Base-by-base conservation (phyloP, 2,888 invertebrate species). In the Callosobruchus maculatus region DNA sequence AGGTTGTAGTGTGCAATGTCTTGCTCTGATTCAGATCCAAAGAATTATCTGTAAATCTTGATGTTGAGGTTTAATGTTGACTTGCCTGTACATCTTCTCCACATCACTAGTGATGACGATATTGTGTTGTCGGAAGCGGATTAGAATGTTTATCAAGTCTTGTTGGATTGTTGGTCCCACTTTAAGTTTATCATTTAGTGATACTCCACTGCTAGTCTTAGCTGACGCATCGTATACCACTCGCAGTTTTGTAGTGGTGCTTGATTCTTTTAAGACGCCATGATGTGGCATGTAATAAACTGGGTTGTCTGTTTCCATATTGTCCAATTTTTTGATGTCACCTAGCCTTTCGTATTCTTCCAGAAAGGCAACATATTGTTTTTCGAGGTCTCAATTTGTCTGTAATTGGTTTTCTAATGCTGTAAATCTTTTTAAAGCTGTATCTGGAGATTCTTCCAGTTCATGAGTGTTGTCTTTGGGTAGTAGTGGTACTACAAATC, bases 281-380 rank as follows among this genome's bases (percentile, higher is more conserved):
- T 80, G 80, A 67, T 80, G n/a, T n/a, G n/a, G n/a, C n/a, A 77
- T 49, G 73, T 71, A 76, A 70, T 74, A 77, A 20, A n/a, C 67
- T n/a, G 20, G 22, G n/a, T 18, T 21, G 67, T 72, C 67, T 20
- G 20, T 20, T 20, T 70, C 66, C 26, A 18, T 20, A 5, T 3
- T 49, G 18, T 70, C 18, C 7, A 21, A 31, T 66, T 71, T 70
- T 66, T 73, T 75, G 74, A 77, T 77, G 67, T 77, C 72, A 70
- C 74, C 75, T 68, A 77, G 73, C 5, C 26, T 49, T 7, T 71
- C 20, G 70, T 77, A 77, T 70, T 77, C 77, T n/a, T 22, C 7
- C 68, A 75, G 74, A 21, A 75, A 75, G 30, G 73, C 70, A 31
- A 69, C 68, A 74, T 77, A 75, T 21, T 70, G 66, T 18, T 5